Evolutionary conservation across 1,140 invertebrate genomes (phyloP), one percentile per base, ranked within the genome.

Genomic region (Ylistrum balloti): DNA sequence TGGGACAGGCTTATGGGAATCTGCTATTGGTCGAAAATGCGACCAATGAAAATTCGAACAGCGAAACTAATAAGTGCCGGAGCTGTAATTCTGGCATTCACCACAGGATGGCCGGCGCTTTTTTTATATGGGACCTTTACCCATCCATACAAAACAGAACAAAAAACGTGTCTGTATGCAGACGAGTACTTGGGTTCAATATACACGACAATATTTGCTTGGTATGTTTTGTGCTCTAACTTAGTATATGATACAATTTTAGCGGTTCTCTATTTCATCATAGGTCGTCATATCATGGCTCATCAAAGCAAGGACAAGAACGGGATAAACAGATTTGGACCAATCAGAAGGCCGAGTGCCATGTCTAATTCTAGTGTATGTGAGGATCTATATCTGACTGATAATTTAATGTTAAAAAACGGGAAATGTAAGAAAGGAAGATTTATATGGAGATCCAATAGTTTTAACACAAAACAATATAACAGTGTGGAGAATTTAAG

Each of bases 51-150:
- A 41, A 87, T 89, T 38, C 32, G 32, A 28, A 89, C 86, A 32
- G 88, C 89, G 13, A 90, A 90, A n/a, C 28, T 22, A 10, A 85
- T 90, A 28, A 34, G 88, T 33, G 48, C 89, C 2, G 17, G 90
- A 3, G 88, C 91, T 7, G 33, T 85, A 2, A 85, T 89, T 45
- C 34, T 90, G 1, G 91, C 87, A 9, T 20, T n/a, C 48, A 22
- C 88, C 5, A 92, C 89, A 9, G 86, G 89, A 45, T 92, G 91
- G 91, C 91, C 91, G 28, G 88, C 87, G 88, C n/a, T 92, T 34
- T 33, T 92, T 10, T 35, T 92, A 22, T 92, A 88, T 34, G 91
- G 91, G 48, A 92, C 89, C 0, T 86, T 87, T 2, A 90, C 85
- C 0, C 33, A 90, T n/a, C 41, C 48, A 22, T 34, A 33, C 35